These are phyloP conservation scores for Circaetus gallicus DNA, from an alignment of 2,113 vertebrate species.

Conservation along the genomic window DNA sequence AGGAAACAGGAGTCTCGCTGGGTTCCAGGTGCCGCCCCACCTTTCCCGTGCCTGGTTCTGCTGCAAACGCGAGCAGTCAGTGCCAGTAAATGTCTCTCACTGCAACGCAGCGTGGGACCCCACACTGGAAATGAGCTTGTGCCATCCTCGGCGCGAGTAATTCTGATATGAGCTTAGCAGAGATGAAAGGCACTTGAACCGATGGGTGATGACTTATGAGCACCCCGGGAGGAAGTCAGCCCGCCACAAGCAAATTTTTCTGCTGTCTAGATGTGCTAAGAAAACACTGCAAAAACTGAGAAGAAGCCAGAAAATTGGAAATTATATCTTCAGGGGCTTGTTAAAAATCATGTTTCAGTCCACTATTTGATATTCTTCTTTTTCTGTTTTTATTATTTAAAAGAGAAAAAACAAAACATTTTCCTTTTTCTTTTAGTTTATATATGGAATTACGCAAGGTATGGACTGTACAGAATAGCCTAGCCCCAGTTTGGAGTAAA, in stretches of 20 bases:
- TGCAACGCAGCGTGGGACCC: not conserved
- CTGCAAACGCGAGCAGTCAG: not conserved
- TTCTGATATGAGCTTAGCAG: slow-evolving; percentile 49
- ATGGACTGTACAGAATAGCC: not conserved
- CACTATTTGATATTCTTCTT: not conserved
- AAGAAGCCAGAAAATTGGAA: not conserved
- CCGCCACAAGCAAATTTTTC: slow-evolving; percentile 63
- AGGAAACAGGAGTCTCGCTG: not conserved
- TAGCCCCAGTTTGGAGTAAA: not conserved
- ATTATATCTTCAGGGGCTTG: not conserved
- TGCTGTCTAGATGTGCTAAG: slow-evolving; percentile 61
- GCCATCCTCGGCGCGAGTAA: not conserved
- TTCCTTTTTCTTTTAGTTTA: not conserved
- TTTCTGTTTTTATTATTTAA: not conserved
- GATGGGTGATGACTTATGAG: slow-evolving; percentile 70
- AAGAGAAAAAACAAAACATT: not conserved
- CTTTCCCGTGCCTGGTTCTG: not conserved
- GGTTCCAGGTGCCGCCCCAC: not conserved
- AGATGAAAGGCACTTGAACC: slow-evolving; percentile 68
- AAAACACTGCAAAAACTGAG: slow-evolving; percentile 50
- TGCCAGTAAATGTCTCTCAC: not conserved
- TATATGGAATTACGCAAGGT: not conserved
- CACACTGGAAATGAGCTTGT: slow-evolving; percentile 20
- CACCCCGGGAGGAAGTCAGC: slow-evolving; percentile 71
- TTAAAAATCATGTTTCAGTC: not conserved